These are phyloP conservation scores for Sicus ferrugineus DNA, from an alignment of 2,888 invertebrate species.

Conservation along the genomic window DNA sequence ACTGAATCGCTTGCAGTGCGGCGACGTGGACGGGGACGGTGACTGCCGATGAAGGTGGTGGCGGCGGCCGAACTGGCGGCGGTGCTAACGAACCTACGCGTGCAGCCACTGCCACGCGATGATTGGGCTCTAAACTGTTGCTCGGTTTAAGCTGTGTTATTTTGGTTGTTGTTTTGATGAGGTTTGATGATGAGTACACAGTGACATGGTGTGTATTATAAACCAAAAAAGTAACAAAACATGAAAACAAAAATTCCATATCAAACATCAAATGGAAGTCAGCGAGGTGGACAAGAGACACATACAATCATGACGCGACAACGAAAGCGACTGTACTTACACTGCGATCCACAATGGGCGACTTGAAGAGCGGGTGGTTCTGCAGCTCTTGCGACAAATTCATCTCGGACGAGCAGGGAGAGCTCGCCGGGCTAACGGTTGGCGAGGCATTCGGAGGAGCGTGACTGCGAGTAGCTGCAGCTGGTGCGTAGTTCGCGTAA, in stretches of 20 bases:
- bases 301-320: no score
- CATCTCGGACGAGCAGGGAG: constrained; percentile 65
- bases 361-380: constrained; percentile 66
- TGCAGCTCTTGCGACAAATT: constrained; percentile 69
- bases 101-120: constrained; percentile 43
- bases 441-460: constrained; percentile 61
- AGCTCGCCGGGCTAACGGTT: constrained; percentile 63
- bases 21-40: no score
- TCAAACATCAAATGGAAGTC: background rate
- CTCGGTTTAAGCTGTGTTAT: constrained; percentile 59
- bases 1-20: constrained; percentile 38
- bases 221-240: constrained; percentile 44
- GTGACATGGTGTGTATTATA: constrained; percentile 42
- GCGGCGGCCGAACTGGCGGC: constrained; percentile 44
- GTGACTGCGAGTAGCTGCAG: constrained; percentile 31
- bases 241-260: constrained; percentile 30
- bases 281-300: constrained; percentile 10
- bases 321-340: constrained; percentile 65
- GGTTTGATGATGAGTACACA: constrained; percentile 38
- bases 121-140: constrained; percentile 53
- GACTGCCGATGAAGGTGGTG: constrained; percentile 44
- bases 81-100: constrained; percentile 39
- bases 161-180: constrained; percentile 42
- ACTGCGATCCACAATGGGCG: constrained; percentile 72
- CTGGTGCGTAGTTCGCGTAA: constrained; percentile 49